Conservation (phyloP, 2,113 vertebrate species). For the Eolophus roseicapilla region DNA sequence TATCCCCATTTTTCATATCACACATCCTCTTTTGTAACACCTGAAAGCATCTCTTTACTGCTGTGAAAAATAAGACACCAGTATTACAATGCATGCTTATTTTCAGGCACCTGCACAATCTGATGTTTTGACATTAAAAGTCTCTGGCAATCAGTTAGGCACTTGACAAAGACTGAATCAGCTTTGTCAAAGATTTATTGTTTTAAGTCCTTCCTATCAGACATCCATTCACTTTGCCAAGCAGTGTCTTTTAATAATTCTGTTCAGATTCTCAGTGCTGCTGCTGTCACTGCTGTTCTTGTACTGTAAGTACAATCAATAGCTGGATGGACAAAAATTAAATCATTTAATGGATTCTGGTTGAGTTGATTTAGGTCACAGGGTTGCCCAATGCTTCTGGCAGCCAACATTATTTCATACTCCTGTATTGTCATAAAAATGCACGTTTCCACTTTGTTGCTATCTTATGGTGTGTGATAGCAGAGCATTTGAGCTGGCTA, state of each 20-base stretch:
- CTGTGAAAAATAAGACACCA: neutral
- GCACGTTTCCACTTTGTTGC: slow-evolving; percentile 32
- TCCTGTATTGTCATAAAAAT: slow-evolving; percentile 44
- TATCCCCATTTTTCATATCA: slow-evolving; percentile 35
- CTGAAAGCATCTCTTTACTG: slow-evolving; percentile 38
- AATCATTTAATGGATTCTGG: slow-evolving; percentile 76
- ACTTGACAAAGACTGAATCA: slow-evolving; percentile 63
- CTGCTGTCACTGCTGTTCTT: slow-evolving; percentile 33
- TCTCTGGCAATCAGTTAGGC: slow-evolving; percentile 61
- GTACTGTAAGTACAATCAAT: slow-evolving; percentile 69
- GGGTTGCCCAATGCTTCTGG: slow-evolving; percentile 42
- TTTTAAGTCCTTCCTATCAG: slow-evolving; percentile 63
- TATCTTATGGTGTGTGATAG: neutral
- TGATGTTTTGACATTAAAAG: slow-evolving; percentile 72
- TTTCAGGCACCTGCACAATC: slow-evolving; percentile 52
- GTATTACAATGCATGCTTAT: slow-evolving; percentile 38
- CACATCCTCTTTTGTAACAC: slow-evolving; percentile 14
- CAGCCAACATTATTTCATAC: slow-evolving; percentile 63
- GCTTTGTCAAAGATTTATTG: slow-evolving; percentile 66
- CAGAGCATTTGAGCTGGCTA: neutral
- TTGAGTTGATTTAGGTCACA: slow-evolving; percentile 73
- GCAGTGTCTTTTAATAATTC: slow-evolving; percentile 62
- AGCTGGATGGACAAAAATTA: slow-evolving; percentile 72
- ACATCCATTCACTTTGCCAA: slow-evolving; percentile 55
- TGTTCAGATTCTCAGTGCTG: slow-evolving; percentile 29